These are phyloP conservation scores for Chalcis sispes DNA, from an alignment of 2,888 invertebrate species.

Conservation along the genomic window DNA sequence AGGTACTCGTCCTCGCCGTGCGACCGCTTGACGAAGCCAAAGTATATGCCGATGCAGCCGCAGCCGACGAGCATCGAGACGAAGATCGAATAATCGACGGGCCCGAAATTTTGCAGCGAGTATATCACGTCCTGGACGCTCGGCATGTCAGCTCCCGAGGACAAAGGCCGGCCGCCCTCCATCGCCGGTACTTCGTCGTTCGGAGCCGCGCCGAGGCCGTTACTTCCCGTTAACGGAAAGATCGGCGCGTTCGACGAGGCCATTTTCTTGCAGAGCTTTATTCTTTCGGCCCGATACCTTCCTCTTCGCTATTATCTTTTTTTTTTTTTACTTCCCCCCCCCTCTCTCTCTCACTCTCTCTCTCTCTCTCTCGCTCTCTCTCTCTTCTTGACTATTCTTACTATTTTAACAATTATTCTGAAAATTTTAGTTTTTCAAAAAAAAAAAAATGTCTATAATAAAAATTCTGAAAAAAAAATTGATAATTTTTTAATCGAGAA, in stretches of 20 bases:
- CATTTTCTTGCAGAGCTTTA: constrained; percentile 16
- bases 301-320: too few species aligned
- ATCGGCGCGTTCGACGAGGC: not conserved
- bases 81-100: constrained; percentile 88
- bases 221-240: too few species aligned
- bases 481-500: too few species aligned
- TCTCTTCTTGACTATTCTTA: too few species aligned
- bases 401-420: too few species aligned
- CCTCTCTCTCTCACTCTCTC: too few species aligned
- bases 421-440: too few species aligned
- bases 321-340: too few species aligned
- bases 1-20: constrained; percentile 84
- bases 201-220: not conserved
- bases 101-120: constrained; percentile 82
- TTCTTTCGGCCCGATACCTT: not conserved
- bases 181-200: constrained; percentile 1
- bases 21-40: constrained; percentile 84
- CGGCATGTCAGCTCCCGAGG: constrained; percentile 49
- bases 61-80: constrained; percentile 86
- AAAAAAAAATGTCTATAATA: too few species aligned
- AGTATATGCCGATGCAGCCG: constrained; percentile 88
- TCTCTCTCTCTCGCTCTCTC: too few species aligned
- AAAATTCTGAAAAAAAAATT: too few species aligned
- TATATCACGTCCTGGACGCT: constrained; percentile 77
- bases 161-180: not conserved